These are phyloP conservation scores for Nothobranchius kuhntae DNA, from an alignment of 2,113 vertebrate species.

Conservation along the genomic window DNA sequence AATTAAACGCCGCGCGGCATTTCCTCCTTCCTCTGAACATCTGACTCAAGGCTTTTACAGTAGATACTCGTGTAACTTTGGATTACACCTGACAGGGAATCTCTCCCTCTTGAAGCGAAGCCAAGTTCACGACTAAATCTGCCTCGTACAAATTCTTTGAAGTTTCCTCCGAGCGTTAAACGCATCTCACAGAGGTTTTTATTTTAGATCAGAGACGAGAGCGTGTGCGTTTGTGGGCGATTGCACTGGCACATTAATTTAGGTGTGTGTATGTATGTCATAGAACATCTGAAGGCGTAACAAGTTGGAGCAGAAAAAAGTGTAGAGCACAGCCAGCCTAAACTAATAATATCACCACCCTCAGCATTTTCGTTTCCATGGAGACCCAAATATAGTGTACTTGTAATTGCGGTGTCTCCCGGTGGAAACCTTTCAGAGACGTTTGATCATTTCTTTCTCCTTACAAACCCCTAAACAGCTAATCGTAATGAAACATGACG, in stretches of 20 bases:
- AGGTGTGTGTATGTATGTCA: slow-evolving; percentile 24
- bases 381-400: slow-evolving; percentile 54
- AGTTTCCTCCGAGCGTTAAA: slow-evolving; percentile 11
- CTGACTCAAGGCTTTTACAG: slow-evolving; percentile 20
- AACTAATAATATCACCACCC: slow-evolving; percentile 62
- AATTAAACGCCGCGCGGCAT: slow-evolving; percentile 26
- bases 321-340: slow-evolving; percentile 34
- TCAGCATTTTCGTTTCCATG: slow-evolving; percentile 64
- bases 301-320: slow-evolving; percentile 48
- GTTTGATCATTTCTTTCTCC: slow-evolving; percentile 29
- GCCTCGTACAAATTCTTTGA: slow-evolving; percentile 6
- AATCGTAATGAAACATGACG: slow-evolving; percentile 20
- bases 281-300: slow-evolving; percentile 59
- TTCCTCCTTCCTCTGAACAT: background rate
- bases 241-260: slow-evolving; percentile 20
- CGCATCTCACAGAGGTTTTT: slow-evolving; percentile 11
- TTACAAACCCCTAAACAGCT: slow-evolving; percentile 6
- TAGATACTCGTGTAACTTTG: slow-evolving; percentile 2
- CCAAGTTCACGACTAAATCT: slow-evolving; percentile 14
- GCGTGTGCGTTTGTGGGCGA: slow-evolving; percentile 18
- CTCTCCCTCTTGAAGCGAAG: slow-evolving; percentile 13
- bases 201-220: slow-evolving; percentile 4
- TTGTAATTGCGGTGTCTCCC: slow-evolving; percentile 37
- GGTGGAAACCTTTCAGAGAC: slow-evolving; percentile 22
- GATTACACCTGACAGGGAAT: slow-evolving; percentile 21